Evolutionary conservation across 1,140 invertebrate genomes (phyloP).

Genomic region (Mesaphorura yosii): DNA sequence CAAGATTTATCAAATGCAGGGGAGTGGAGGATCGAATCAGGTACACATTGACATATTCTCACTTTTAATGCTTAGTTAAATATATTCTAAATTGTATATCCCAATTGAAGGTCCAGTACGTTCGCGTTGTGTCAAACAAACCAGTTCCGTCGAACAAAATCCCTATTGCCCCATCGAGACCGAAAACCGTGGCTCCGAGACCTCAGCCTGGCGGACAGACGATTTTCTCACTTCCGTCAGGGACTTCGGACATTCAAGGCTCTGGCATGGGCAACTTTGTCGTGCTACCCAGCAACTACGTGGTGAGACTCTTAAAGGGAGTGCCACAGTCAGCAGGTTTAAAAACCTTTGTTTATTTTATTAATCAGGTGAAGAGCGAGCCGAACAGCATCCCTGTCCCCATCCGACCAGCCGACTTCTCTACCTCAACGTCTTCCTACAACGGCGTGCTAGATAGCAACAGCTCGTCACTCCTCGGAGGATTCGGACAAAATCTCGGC

Average conservation of each 20-base stretch:
- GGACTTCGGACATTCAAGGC: conserved; percentile 10
- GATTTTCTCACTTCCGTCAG: conserved; percentile 19
- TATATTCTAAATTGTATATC: no score
- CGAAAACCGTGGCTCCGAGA: conserved; percentile 27
- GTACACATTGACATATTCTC: not conserved
- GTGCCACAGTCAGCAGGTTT: not conserved
- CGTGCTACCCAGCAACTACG: conserved; percentile 26
- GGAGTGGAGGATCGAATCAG: conserved; percentile 1
- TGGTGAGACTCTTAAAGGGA: no score
- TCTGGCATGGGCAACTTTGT: conserved; percentile 23
- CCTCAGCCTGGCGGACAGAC: conserved; percentile 19
- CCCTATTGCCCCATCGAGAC: conserved; percentile 27
- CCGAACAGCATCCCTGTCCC: conserved; percentile 15
- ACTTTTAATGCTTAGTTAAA: not conserved
- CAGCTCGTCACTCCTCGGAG: not conserved
- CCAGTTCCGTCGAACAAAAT: conserved; percentile 21
- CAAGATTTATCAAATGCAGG: conserved; percentile 4
- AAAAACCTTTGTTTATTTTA: not conserved
- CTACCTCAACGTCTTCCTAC: not conserved
- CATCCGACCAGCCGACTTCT: conserved; percentile 19
- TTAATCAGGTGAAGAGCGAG: conserved; percentile 25
- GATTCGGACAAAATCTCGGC: conserved; percentile 4
- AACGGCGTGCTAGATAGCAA: no score
- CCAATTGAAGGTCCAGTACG: no score
- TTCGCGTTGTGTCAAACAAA: conserved; percentile 23